Base-by-base conservation (phyloP, 2,797 vertebrate species). In the Otolemur crassicaudatus region DNA sequence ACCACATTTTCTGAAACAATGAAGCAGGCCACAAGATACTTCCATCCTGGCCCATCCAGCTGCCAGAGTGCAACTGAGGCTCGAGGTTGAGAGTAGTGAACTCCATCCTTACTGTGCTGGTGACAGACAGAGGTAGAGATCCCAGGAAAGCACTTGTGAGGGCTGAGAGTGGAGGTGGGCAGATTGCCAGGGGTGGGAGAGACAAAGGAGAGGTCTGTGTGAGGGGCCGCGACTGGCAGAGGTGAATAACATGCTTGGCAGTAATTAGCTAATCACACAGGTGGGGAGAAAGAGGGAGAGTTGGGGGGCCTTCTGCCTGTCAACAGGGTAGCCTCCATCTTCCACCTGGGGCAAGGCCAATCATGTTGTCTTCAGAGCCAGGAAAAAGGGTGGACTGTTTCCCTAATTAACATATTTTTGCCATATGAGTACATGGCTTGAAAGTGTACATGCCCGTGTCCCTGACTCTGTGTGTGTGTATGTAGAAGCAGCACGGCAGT, bases 131-230 rank as follows among this genome's bases (percentile, higher is more conserved):
- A 75, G 76, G 85, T 25, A 29, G 89, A 56, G 49, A 49, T 79
- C 92, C 80, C 80, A 49, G 81, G 61, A 76, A 72, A 69, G 69
- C 60, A 53, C 60, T 16, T 31, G 31, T 23, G 84, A 63, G 37
- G 58, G 77, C 90, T 61, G 70, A 61, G 83, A 56, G 63, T 8
- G 19, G 88, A 73, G 73, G 56, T 43, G 81, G 88, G 94, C 84
- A 60, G 75, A 13, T 16, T 56, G 56, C 80, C 79, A 69, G 56
- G 60, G 75, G 23, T 43, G 37, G 61, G 58, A 0, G 80, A 89
- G 87, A 81, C 80, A n/a, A 81, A 84, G 79, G 60, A n/a, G 70
- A 46, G 80, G 60, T 53, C 81, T 61, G n/a, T 9, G n/a, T 1
- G 58, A 72, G 23, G 87, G 56, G 11, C 56, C 0, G 9, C 46